Base-by-base conservation (phyloP, 2,797 vertebrate species). In the Cyprinella venusta region DNA sequence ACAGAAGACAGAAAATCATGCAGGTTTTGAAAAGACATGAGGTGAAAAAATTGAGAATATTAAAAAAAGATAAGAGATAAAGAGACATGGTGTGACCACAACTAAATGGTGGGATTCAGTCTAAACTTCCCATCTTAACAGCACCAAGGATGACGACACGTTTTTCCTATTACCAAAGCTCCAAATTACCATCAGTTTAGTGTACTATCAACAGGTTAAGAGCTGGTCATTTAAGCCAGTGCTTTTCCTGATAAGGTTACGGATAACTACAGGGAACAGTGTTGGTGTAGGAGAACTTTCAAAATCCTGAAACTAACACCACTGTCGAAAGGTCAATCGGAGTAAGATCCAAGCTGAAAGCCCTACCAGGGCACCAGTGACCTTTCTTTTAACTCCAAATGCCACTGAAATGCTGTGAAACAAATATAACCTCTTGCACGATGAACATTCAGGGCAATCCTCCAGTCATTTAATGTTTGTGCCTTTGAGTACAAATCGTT, bases 331-430 rank as follows among this genome's bases (percentile, higher is more conserved):
- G 89, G 90, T 89, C 87, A 85, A 21, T 81, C 59, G n/a, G 67
- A 77, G 86, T 69, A 79, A 78, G 86, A 87, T 86, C 88, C 86
- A 89, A 88, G 87, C 83, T 68, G 42, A 84, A 81, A 52, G 36
- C 75, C 80, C 84, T 82, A 74, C 82, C 79, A 69, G 85, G 80
- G 76, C 75, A 74, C 79, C 45, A 2, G 38, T 87, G 88, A 91
- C 89, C 89, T 91, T 89, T 90, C 90, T 91, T 91, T 91, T 84
- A 88, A 90, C 88, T 88, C 79, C 74, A 89, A 89, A 90, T 86
- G 86, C 82, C 89, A 88, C 65, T 67, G 42, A 89, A 86, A 86
- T 76, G 52, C 75, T 64, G 80, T 80, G 42, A 79, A 33, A 74
- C 74, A 50, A 81, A 74, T 78, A 84, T 42, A 67, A 45, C 72